Conservation (phyloP, 1,140 invertebrate genomes). For the Gonioctena quinquepunctata region DNA sequence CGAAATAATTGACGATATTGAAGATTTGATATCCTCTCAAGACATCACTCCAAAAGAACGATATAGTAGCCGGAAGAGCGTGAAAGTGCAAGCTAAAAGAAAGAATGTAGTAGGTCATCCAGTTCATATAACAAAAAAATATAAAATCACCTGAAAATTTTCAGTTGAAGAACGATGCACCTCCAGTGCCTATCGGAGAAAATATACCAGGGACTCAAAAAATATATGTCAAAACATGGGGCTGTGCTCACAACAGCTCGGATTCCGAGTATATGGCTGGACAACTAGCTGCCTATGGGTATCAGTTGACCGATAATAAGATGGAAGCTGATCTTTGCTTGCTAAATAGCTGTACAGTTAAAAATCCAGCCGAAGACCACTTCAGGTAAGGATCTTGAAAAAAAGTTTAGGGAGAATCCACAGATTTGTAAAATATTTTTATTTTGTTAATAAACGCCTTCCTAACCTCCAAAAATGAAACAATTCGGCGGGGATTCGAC, state of each 20-base stretch:
- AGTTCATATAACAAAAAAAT: slow-evolving; percentile 12
- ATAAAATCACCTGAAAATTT: neutral
- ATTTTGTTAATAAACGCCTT: too few relatives aligned
- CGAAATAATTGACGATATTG: slow-evolving; percentile 77
- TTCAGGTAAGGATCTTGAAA: slow-evolving; percentile 78
- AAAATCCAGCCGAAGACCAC: slow-evolving; percentile 95
- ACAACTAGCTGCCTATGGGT: slow-evolving; percentile 84
- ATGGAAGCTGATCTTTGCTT: slow-evolving; percentile 89
- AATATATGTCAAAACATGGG: slow-evolving; percentile 96
- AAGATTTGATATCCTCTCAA: slow-evolving; percentile 77
- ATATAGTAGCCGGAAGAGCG: slow-evolving; percentile 69
- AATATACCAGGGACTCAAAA: slow-evolving; percentile 87
- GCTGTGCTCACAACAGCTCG: slow-evolving; percentile 94
- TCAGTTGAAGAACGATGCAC: neutral
- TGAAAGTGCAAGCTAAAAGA: slow-evolving; percentile 67
- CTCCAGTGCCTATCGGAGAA: slow-evolving; percentile 56
- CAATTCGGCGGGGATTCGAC: too few relatives aligned
- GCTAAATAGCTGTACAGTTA: slow-evolving; percentile 97
- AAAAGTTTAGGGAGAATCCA: too few relatives aligned
- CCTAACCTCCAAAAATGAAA: too few relatives aligned
- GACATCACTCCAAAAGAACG: slow-evolving; percentile 76
- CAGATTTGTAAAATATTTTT: too few relatives aligned
- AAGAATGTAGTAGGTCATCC: slow-evolving; percentile 21
- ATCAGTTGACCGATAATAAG: slow-evolving; percentile 83
- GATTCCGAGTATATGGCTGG: slow-evolving; percentile 99